Percentiles rank a stretch among this genome's conserved stretches.
phyloP scores from a whole-genome alignment of 2,113 vertebrate genomes.

The Thermophis baileyi region DNA sequence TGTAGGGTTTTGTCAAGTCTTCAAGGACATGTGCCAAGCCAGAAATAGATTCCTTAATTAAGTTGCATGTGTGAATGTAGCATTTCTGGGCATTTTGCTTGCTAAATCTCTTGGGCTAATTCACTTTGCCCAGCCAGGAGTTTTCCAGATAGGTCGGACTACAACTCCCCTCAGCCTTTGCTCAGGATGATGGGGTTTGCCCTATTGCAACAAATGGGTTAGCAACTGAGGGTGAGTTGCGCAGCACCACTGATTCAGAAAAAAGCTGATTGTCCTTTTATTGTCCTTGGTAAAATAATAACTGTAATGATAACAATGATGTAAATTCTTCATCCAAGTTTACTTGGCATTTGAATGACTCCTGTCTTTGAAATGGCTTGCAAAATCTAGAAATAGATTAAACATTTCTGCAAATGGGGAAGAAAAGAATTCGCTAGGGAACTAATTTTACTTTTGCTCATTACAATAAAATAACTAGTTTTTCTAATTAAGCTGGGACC shows the following conservation, averaged over 20 bases:
- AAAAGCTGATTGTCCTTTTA: not conserved
- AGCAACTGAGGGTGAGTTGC: not conserved
- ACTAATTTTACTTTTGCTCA: not conserved
- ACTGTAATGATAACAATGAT: not conserved
- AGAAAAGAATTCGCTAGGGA: not conserved
- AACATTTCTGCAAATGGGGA: not conserved
- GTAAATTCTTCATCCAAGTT: not conserved
- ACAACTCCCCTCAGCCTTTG: not conserved
- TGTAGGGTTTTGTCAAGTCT: not conserved
- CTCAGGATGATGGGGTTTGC: not conserved
- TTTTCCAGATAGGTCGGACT: not conserved
- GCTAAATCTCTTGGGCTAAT: not conserved
- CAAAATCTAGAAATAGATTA: not conserved
- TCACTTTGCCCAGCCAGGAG: not conserved
- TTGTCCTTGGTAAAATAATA: not conserved
- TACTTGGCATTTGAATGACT: not conserved
- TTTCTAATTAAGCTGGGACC: not conserved
- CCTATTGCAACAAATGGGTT: not conserved
- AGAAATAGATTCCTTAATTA: not conserved
- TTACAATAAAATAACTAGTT: not conserved
- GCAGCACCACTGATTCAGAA: not conserved
- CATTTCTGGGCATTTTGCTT: not conserved
- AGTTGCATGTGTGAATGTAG: not conserved
- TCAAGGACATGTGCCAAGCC: not conserved
- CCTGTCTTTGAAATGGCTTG: not conserved